Base-by-base conservation (phyloP, 2,797 vertebrate species). In the Argentina silus region DNA sequence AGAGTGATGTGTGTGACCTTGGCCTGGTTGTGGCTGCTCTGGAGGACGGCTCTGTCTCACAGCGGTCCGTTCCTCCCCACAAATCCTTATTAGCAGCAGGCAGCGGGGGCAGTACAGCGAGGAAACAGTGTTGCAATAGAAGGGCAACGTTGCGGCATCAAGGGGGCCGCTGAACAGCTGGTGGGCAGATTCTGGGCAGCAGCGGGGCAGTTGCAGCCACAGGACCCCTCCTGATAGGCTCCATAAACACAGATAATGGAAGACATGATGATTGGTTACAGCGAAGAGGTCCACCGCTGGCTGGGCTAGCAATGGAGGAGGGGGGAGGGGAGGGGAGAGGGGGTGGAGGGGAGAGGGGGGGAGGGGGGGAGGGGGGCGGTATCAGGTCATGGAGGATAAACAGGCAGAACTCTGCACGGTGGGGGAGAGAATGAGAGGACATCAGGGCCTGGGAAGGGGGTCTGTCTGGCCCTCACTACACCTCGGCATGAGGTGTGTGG, bases 21-120 rank as follows among this genome's bases (percentile, higher is more conserved):
- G 91, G 85, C 91, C 88, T 79, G 84, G 72, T 90, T 91, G 74
- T 68, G 64, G 9, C 45, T 77, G 78, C 83, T 83, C 81, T 83
- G 79, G 88, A 89, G 89, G 85, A 83, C 83, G 43, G 66, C 74
- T 73, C 2, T 77, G 82, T 86, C 85, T 86, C 81, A 67, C 80
- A 81, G 81, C 77, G 59, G 88, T 83, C 79, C 43, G 73, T 83
- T 83, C 78, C 82, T 86, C 80, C 78, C 81, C 82, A 88, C 80
- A 84, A 83, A 79, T 86, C 81, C 72, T 68, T 87, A 90, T 90
- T 87, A 88, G 84, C 83, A 79, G 79, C 80, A 55, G 78, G 76
- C 80, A 77, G 81, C 78, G 74, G 82, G 81, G 80, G 69, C 75
- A 68, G 12, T 17, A 48, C 77, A 79, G 83, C 72, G 44, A 78